These are phyloP conservation scores for Acridotheres tristis DNA, from an alignment of 2,797 vertebrate species.

Conservation along the genomic window DNA sequence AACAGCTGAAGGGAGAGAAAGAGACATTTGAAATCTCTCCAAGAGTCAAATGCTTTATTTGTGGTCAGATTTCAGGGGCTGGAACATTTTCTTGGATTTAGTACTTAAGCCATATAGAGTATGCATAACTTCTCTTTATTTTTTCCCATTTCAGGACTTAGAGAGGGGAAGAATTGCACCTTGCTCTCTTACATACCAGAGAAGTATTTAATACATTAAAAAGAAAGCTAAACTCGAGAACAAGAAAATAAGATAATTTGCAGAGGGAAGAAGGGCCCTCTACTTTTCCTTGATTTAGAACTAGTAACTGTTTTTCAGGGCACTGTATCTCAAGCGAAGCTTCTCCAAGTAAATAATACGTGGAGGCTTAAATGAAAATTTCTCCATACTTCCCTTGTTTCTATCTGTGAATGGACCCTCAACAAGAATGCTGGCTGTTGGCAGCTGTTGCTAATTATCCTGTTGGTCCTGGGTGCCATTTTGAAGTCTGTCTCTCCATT, in stretches of 20 bases:
- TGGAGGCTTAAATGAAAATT: not conserved
- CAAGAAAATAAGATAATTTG: not conserved
- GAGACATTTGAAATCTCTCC: not conserved
- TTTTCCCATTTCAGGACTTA: not conserved
- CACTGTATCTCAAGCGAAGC: not conserved
- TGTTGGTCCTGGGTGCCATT: not conserved
- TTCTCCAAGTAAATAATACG: not conserved
- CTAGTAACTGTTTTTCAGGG: not conserved
- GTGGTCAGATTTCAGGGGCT: not conserved
- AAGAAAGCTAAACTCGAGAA: not conserved
- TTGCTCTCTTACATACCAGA: not conserved
- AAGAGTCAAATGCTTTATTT: not conserved
- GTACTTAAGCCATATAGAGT: not conserved
- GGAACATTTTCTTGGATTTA: not conserved
- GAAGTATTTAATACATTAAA: not conserved
- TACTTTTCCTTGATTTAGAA: not conserved
- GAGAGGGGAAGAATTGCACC: not conserved
- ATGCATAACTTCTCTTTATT: not conserved
- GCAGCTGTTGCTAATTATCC: not conserved
- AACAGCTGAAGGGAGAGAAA: not conserved
- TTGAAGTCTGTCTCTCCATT: not conserved
- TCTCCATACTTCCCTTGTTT: not conserved
- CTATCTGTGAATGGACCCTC: not conserved
- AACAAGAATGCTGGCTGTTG: not conserved
- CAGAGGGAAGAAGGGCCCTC: not conserved